phyloP scores from a whole-genome alignment of 2,797 vertebrate genomes.

The Gymnopithys bicolor region DNA sequence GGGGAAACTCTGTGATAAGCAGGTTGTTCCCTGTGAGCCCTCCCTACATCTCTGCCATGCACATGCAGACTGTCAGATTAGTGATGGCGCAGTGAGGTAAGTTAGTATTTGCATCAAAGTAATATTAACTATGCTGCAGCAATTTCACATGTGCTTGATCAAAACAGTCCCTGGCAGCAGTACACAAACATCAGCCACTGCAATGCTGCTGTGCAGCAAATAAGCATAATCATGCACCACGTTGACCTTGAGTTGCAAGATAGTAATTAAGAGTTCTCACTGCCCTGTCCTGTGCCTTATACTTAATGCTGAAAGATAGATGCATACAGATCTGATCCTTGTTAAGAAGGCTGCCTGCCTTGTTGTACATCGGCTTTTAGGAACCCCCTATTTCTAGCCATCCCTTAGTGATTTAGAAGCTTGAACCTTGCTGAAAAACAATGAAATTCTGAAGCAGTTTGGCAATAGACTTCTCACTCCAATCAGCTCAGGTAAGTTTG shows the following conservation, averaged over 20 bases:
- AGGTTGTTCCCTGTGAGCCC: conserved; percentile 76
- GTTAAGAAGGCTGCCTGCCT: neutral
- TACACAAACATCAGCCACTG: neutral
- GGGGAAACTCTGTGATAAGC: conserved; percentile 84
- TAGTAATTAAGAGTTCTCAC: neutral
- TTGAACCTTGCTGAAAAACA: neutral
- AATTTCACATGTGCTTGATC: neutral
- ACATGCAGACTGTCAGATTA: conserved; percentile 86
- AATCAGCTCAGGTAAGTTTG: neutral
- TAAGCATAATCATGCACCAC: neutral
- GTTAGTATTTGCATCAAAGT: neutral
- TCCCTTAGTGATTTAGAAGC: neutral
- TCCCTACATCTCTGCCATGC: conserved; percentile 83
- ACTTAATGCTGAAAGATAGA: neutral
- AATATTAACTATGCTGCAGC: neutral
- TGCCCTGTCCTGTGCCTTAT: neutral
- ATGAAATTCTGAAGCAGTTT: neutral
- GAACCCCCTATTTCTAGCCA: neutral
- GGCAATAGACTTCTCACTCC: neutral
- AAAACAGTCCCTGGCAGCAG: neutral
- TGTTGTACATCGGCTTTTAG: neutral
- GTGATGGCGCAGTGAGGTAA: conserved; percentile 76
- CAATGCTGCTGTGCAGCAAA: neutral
- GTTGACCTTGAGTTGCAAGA: neutral
- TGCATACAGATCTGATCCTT: neutral